Evolutionary conservation across 2,113 vertebrate genomes (phyloP).

Genomic region (Rattus norvegicus): GRCr8 NC_086019.1:147985001-147985500

Average conservation of each 20-base stretch:
- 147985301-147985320: neutral
- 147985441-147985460: neutral
- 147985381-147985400: neutral
- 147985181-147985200: neutral
- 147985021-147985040: neutral
- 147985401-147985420: neutral
- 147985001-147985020: neutral
- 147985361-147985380: neutral
- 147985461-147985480: neutral
- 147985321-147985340: neutral
- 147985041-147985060: neutral
- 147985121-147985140: neutral
- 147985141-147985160: neutral
- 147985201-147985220: neutral
- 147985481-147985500: neutral
- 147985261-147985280: neutral
- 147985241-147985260: neutral
- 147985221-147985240: neutral
- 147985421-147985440: neutral
- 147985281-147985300: neutral
- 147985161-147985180: neutral
- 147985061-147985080: neutral
- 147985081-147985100: neutral
- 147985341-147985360: neutral
- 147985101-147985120: neutral